Conservation (phyloP, 1,140 invertebrate species). For the Kradibia gibbosae region DNA sequence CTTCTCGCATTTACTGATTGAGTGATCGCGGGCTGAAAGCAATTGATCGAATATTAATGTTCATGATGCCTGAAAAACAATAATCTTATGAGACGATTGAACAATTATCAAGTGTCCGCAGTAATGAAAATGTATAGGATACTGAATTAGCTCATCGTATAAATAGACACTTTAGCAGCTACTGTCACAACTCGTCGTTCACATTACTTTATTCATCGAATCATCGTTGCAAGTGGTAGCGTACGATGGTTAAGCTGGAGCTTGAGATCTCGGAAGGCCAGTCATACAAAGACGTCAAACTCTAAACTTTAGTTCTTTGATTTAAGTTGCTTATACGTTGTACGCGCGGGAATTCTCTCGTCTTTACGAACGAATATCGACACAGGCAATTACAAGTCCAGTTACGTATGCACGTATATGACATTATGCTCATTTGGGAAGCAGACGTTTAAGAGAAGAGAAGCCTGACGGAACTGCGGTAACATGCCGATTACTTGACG, state of each 20-base stretch:
- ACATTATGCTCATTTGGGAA: conserved; percentile 15
- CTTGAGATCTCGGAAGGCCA: too few relatives aligned
- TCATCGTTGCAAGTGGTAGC: too few relatives aligned
- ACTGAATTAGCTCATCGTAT: too few relatives aligned
- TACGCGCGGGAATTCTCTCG: too few relatives aligned
- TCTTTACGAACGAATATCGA: not conserved
- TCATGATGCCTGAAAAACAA: not conserved
- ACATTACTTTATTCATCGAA: too few relatives aligned
- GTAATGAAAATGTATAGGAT: too few relatives aligned
- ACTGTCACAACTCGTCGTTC: too few relatives aligned
- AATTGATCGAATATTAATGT: not conserved
- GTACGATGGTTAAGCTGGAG: too few relatives aligned
- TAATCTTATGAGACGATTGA: not conserved
- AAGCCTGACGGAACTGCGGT: not conserved
- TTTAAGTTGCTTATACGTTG: not conserved
- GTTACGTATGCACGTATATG: not conserved
- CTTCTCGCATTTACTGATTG: too few relatives aligned
- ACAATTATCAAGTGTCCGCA: not conserved
- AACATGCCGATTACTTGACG: conserved; percentile 21
- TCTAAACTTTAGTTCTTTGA: not conserved
- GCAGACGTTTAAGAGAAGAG: not conserved
- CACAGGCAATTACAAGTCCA: not conserved
- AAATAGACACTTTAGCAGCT: too few relatives aligned
- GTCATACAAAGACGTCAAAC: too few relatives aligned
- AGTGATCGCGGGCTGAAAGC: too few relatives aligned